Conservation (phyloP, 2,797 vertebrate species). For the Hemitrygon akajei region DNA sequence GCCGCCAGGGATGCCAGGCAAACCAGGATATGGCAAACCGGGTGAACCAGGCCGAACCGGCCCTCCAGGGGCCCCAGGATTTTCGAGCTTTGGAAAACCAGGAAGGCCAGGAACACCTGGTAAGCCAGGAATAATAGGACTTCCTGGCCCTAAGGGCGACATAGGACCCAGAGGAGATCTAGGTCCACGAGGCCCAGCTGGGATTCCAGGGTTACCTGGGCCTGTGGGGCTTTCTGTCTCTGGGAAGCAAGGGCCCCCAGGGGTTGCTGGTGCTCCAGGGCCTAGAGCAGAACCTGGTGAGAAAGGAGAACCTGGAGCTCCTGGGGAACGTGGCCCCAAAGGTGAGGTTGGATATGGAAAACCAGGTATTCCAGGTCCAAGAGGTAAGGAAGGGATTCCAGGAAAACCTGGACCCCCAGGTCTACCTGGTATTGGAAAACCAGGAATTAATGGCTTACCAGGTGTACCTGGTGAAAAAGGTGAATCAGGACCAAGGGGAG, state of each 20-base stretch:
- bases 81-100: constrained; percentile 86
- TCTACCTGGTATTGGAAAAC: constrained; percentile 67
- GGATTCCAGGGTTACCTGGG: constrained; percentile 84
- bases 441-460: constrained; percentile 73
- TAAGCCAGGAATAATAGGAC: constrained; percentile 81
- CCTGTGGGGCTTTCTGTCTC: constrained; percentile 85
- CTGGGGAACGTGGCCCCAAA: constrained; percentile 77
- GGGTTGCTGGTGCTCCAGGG: constrained; percentile 73
- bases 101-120: constrained; percentile 86
- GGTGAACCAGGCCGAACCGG: constrained; percentile 86
- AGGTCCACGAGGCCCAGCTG: constrained; percentile 75
- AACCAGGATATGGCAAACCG: constrained; percentile 86
- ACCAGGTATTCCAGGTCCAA: constrained; percentile 67
- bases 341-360: constrained; percentile 90
- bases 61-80: constrained; percentile 80
- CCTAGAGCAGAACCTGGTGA: constrained; percentile 78
- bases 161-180: constrained; percentile 80
- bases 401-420: constrained; percentile 70
- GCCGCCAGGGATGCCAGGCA: constrained; percentile 78
- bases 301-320: constrained; percentile 70
- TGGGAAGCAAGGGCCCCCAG: constrained; percentile 85
- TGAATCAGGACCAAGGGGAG: constrained; percentile 69
- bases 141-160: constrained; percentile 75
- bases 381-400: constrained; percentile 67
- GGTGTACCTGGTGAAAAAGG: constrained; percentile 76